Evolutionary conservation across 2,888 invertebrate genomes (phyloP).

Genomic region (Amitus sp.): DNA sequence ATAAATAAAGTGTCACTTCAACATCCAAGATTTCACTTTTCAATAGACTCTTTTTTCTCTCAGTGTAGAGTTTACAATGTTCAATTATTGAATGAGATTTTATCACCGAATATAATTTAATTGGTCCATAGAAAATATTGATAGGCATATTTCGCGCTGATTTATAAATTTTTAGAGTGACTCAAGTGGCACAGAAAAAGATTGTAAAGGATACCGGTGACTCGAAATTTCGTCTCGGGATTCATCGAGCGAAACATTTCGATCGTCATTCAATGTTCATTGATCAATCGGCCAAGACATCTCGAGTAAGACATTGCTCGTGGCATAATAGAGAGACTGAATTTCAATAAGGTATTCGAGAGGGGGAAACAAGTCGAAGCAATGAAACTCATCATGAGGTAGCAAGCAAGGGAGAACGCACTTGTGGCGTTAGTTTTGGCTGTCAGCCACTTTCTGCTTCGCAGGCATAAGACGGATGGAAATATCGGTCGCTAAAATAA

Average conservation of each 20-base stretch:
- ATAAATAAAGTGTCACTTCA: no score
- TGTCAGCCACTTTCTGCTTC: constrained; percentile 47
- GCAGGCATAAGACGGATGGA: constrained; percentile 61
- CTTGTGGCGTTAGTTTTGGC: constrained; percentile 60
- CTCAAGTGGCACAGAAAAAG: no score
- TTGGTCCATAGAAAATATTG: no score
- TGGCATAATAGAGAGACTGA: constrained; percentile 19
- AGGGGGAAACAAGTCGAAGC: constrained; percentile 34
- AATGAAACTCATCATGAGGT: constrained; percentile 34
- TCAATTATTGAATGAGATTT: no score
- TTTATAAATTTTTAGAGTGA: no score
- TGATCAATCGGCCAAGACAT: neutral
- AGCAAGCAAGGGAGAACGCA: constrained; percentile 36
- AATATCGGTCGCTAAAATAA: constrained; percentile 66
- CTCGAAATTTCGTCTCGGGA: no score
- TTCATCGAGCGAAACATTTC: neutral
- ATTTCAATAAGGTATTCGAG: constrained; percentile 37
- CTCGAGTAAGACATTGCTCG: neutral
- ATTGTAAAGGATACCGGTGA: no score
- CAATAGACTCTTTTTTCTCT: no score
- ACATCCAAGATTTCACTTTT: no score
- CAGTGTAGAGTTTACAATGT: no score
- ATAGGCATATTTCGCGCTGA: no score
- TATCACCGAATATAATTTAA: no score
- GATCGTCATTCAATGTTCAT: neutral